Conservation (phyloP, 2,888 invertebrate genomes). For the Himalopsyche japonica region DNA sequence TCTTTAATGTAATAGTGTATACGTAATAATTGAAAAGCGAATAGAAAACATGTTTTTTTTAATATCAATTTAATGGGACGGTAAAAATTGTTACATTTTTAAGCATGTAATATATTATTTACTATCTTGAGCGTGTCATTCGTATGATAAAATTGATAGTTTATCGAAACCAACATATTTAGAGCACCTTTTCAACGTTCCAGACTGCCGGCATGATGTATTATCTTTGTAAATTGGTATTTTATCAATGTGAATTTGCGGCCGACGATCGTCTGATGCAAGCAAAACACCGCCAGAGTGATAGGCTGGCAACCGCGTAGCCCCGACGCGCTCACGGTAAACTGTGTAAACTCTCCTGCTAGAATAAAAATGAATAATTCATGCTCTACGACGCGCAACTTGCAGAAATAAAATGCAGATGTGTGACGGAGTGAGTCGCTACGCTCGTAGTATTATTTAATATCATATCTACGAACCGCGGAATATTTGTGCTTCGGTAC, state of each 20-base stretch:
- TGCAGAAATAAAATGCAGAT: slow-evolving; percentile 33
- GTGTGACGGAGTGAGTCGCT: neutral
- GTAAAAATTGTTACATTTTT: too few species aligned
- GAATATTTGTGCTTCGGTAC: neutral
- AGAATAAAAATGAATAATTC: slow-evolving; percentile 37
- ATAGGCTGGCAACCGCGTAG: neutral
- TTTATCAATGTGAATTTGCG: neutral
- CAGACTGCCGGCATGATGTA: neutral
- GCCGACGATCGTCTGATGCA: neutral
- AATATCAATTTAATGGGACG: too few species aligned
- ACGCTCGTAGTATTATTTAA: neutral
- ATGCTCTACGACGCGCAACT: slow-evolving; percentile 8
- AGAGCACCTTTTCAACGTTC: neutral
- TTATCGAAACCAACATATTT: neutral
- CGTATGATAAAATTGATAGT: too few species aligned
- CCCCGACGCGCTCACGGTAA: slow-evolving; percentile 13
- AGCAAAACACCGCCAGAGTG: neutral
- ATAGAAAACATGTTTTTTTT: too few species aligned
- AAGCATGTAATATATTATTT: too few species aligned
- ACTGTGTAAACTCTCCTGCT: slow-evolving; percentile 23
- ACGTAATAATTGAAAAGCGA: too few species aligned
- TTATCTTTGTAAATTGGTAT: neutral
- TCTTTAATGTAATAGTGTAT: too few species aligned
- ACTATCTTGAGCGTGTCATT: too few species aligned
- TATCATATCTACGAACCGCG: neutral